Base-by-base conservation (phyloP, 2,797 vertebrate species). In the Anomalospiza imberbis region DNA sequence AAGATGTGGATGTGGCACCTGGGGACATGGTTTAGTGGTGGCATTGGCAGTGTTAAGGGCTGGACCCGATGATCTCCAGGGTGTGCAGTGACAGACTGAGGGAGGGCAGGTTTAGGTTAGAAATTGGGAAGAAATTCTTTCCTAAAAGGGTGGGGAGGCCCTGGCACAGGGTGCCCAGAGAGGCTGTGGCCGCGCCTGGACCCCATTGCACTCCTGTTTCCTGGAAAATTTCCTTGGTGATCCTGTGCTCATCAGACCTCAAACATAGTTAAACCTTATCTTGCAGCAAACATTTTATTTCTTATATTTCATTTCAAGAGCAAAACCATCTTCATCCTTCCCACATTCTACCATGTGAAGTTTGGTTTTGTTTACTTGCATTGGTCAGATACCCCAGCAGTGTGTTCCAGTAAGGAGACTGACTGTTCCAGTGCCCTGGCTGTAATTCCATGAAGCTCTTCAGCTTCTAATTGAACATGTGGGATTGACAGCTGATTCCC, bases 351-450 rank as follows among this genome's bases (percentile, higher is more conserved):
- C 54, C 13, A 13, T 22, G 40, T 31, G 10, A 50, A 74, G 47
- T 68, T 95, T 68, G 54, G 62, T 16, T 88, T 77, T 91, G 81
- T 89, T 85, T 72, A 16, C 72, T 91, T 40, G 61, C 12, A 20
- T 50, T 53, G 24, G 53, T 85, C 50, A 7, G 38, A 14, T 68
- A 38, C 31, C 68, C 85, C 85, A 58, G 54, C 91, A 85, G 20
- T 2, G 55, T 73, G 79, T 91, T 93, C 51, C 79, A 92, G 58
- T 72, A 19, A 28, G 60, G 87, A 76, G 78, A 53, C 55, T 72
- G 88, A n/a, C 63, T 92, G 55, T 94, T 86, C 91, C 84, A 53
- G 82, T 89, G 85, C 78, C 84, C 86, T 95, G 94, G 60, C 48
- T 85, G 70, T 13, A 55, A 57, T 94, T 93, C 63, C 34, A 7